Percentiles rank a stretch among this genome's conserved stretches.
These are phyloP conservation scores for Dinocampus coccinellae DNA, from an alignment of 2,888 invertebrate genomes.

Conservation along the genomic window DNA sequence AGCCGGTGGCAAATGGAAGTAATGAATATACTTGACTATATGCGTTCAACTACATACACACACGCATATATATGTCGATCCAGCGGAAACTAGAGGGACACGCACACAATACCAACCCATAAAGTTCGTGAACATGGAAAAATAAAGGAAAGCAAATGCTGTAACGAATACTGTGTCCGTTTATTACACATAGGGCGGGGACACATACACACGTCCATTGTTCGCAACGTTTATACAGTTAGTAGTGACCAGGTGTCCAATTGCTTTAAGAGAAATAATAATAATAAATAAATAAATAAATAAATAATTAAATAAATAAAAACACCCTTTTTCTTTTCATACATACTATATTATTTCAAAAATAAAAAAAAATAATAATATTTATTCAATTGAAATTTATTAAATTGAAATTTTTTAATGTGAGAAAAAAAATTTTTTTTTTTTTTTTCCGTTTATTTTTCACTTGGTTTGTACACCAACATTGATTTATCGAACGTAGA, in stretches of 20 bases:
- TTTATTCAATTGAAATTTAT: too few relatives aligned
- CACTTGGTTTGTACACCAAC: too few relatives aligned
- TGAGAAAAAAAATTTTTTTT: neutral
- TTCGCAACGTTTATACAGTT: conserved; percentile 48
- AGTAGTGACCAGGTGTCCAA: conserved; percentile 45
- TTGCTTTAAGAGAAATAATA: neutral
- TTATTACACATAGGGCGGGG: conserved; percentile 58
- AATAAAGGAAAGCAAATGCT: conserved; percentile 26
- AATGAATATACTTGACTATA: neutral
- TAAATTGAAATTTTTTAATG: neutral
- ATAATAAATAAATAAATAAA: too few relatives aligned
- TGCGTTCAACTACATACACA: neutral
- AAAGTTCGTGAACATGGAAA: conserved; percentile 9
- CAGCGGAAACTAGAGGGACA: conserved; percentile 16
- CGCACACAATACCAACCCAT: neutral
- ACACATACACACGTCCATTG: conserved; percentile 53
- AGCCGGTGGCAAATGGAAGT: neutral
- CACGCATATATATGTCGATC: neutral
- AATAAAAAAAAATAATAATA: too few relatives aligned
- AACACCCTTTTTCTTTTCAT: too few relatives aligned
- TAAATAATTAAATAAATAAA: neutral
- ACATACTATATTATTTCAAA: too few relatives aligned
- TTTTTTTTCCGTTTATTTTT: neutral
- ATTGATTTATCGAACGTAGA: conserved; percentile 18
- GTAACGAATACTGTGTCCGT: conserved; percentile 47